Evolutionary conservation across 1,140 invertebrate genomes (phyloP), one percentile per base, ranked within the genome.

Genomic region (Leptinotarsa texana): DNA sequence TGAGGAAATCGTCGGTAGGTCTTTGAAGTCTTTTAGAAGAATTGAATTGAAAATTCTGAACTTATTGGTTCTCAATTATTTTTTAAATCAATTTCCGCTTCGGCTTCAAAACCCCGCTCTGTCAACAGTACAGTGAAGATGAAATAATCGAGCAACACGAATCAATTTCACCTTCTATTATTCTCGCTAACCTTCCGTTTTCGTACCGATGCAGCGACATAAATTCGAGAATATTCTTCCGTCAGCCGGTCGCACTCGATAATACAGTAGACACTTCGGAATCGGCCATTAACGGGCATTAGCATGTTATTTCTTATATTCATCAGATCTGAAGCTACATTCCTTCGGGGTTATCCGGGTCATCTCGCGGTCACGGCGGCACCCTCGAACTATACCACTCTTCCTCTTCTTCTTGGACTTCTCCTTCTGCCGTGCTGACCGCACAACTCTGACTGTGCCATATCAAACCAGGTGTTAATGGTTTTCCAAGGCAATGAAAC

Each of bases 241-340:
- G 69, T 63, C 63, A 63, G 63, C 49, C 67, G n/a, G 24, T 63
- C 47, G n/a, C 51, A 18, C n/a, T 57, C 17, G 51, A 70, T 70
- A 72, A 71, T 47, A 62, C 69, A 66, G 68, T n/a, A 49, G 68
- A 63, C 67, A 63, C 62, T 75, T 57, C 42, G 27, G 51, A 70
- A 51, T 49, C 69, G 48, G 42, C 69, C 51, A 75, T 75, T 75
- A 75, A 75, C 49, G 63, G 48, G 33, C 69, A 72, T 75, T 75
- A 75, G 69, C 74, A 72, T 75, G 74, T 72, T 72, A 72, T 72
- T 75, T 66, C 65, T 71, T 75, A 72, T 68, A 75, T 72, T 75
- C 74, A 72, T 75, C 70, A 75, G 74, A 75, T 75, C 69, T 72
- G 69, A 71, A 67, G 69, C 74, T 71, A 72, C 74, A 75, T 75